phyloP scores from a whole-genome alignment of 2,888 invertebrate species.

The Mythimna albipuncta region DNA sequence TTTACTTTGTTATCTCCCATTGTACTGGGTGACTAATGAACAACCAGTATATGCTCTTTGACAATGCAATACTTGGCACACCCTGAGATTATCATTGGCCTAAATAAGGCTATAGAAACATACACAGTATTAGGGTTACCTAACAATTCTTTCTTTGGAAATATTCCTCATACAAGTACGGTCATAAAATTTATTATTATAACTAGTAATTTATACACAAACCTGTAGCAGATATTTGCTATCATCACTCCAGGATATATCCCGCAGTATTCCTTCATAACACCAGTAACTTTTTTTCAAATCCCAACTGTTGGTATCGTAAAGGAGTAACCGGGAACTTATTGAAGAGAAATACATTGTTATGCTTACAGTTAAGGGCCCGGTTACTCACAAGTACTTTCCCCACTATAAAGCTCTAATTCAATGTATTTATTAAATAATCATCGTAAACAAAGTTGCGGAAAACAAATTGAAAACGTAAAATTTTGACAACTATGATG shows the following conservation, averaged over 20 bases:
- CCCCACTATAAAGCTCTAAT: conserved; percentile 35
- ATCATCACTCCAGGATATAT: conserved; percentile 89
- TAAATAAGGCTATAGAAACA: conserved; percentile 32
- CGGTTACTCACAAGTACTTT: conserved; percentile 49
- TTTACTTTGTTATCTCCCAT: background rate
- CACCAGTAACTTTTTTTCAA: conserved; percentile 88
- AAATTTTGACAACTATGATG: conserved; percentile 66
- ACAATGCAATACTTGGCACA: conserved; percentile 63
- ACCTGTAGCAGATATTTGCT: conserved; percentile 89
- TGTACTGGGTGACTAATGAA: background rate
- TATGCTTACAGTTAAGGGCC: conserved; percentile 41
- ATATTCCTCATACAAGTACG: background rate
- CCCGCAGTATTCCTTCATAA: conserved; percentile 83
- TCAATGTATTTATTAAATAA: conserved; percentile 37
- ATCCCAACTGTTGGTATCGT: conserved; percentile 89
- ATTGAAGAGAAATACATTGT: conserved; percentile 91
- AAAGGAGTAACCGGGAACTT: conserved; percentile 89
- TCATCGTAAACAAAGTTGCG: conserved; percentile 53
- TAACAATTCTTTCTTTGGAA: conserved; percentile 13
- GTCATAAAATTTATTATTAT: background rate
- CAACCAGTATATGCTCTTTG: conserved; percentile 38
- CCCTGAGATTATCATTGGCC: conserved; percentile 38
- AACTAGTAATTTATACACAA: conserved; percentile 37
- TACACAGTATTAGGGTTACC: conserved; percentile 18
- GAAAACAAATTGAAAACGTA: conserved; percentile 65